A percentile compares a stretch with the other conserved stretches of the same genome.
phyloP scores from a whole-genome alignment of 2,888 invertebrate genomes.

The Embidobia sp. region DNA sequence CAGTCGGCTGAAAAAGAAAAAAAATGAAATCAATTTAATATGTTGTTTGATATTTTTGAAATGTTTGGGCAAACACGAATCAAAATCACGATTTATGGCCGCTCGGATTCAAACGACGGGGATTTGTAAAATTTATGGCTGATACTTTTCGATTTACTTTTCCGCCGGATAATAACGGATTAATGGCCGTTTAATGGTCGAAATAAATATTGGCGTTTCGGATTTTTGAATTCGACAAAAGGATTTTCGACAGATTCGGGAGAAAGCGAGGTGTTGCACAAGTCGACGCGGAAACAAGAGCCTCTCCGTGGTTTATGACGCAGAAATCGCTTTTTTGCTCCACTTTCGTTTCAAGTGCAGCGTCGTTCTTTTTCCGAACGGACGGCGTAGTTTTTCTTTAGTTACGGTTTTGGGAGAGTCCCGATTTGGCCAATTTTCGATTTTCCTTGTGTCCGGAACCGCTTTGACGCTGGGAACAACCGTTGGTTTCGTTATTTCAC shows the following conservation, averaged over 20 bases:
- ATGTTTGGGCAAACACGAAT: conserved; percentile 13
- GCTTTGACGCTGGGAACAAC: conserved; percentile 19
- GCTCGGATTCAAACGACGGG: conserved; percentile 12
- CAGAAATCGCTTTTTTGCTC: conserved; percentile 25
- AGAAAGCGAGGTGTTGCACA: conserved; percentile 30
- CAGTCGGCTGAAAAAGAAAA: neutral
- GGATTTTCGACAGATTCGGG: conserved; percentile 11
- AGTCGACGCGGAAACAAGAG: conserved; percentile 17
- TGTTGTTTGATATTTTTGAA: conserved; percentile 30
- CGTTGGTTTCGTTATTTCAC: conserved; percentile 43
- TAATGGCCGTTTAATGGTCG: conserved; percentile 27
- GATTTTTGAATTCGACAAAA: conserved; percentile 6
- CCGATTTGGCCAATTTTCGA: conserved; percentile 20
- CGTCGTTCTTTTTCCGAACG: conserved; percentile 16
- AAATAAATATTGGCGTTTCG: conserved; percentile 25
- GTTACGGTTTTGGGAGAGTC: conserved; percentile 34
- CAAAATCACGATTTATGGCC: conserved; percentile 37
- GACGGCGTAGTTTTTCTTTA: conserved; percentile 27
- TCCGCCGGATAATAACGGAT: conserved; percentile 23
- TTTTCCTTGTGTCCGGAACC: conserved; percentile 50
- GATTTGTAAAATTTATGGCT: conserved; percentile 34
- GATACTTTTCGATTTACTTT: conserved; percentile 22
- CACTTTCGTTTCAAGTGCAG: conserved; percentile 31
- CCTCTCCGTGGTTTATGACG: too few relatives aligned
- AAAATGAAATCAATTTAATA: conserved; percentile 15